Evolutionary conservation across 2,888 invertebrate species (phyloP), one percentile per base, ranked within the genome.

Genomic region (Pilophorus perplexus): DNA sequence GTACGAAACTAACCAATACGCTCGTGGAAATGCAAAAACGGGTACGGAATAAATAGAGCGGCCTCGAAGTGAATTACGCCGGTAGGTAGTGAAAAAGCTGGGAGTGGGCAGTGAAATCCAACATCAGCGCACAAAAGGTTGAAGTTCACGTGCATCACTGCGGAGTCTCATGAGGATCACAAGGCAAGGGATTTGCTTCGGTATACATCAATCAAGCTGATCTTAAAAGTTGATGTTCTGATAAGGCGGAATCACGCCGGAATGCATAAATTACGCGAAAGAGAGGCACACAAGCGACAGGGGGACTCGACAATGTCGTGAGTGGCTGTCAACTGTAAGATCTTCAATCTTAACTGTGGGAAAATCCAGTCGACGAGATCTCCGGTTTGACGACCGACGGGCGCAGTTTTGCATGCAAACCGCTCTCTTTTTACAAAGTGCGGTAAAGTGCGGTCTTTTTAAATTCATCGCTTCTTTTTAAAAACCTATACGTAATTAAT

Each of bases 41-140:
- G 28, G 28, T 25, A 52, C 28, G 25, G 52, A 52, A 52, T 52
- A 52, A 52, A 52, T 52, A 28, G 52, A 52, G 52, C 52, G 52
- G 28, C 52, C 52, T 52, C 52, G 52, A 25, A 28, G 52, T 33
- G 27, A 28, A 28, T 28, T 28, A 28, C 18, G 28, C 18, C 28
- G 20, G 18, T 18, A 28, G 52, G 52, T 33, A 28, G 52, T 27
- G 52, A 25, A 28, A 25, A 12, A 52, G 52, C 33, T 52, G 52
- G 28, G 28, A 52, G 20, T n/a, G n/a, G n/a, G 27, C 27, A 20
- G 25, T 52, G 23, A n/a, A 16, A 23, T 48, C 48, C 48, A 28
- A 8, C n/a, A 3, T 18, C 23, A 28, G 52, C 33, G 14, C 52
- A 28, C 33, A 10, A 52, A 52, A 52, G 52, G 52, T 52, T 18